These are phyloP conservation scores for Samia ricini DNA, from an alignment of 1,140 invertebrate species.

Conservation along the genomic window DNA sequence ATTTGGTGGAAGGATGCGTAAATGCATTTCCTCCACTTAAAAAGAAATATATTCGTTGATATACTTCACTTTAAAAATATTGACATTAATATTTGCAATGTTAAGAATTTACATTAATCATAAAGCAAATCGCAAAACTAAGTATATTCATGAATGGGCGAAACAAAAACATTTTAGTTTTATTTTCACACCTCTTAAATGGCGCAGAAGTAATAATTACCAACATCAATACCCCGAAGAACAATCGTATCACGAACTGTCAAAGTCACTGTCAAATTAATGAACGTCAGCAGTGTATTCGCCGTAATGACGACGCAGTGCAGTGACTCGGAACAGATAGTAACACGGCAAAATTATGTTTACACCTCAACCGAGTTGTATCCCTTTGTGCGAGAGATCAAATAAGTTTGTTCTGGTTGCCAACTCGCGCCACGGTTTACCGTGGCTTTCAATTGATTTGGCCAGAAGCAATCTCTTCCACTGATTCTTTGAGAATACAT, in stretches of 20 bases:
- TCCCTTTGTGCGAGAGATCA: constrained; percentile 20
- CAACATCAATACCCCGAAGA: constrained; percentile 30
- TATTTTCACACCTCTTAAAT: constrained; percentile 32
- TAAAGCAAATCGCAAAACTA: no score
- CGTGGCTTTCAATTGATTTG: constrained; percentile 38
- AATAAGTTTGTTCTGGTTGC: constrained; percentile 21
- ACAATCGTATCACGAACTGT: constrained; percentile 38
- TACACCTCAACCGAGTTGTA: neutral
- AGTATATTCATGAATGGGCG: neutral
- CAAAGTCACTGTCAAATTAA: constrained; percentile 53
- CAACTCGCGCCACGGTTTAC: constrained; percentile 20
- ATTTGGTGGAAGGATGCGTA: no score
- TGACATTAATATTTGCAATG: no score
- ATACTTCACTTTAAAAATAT: no score
- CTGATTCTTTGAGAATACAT: constrained; percentile 45
- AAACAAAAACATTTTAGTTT: neutral
- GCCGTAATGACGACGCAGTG: constrained; percentile 47
- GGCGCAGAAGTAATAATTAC: constrained; percentile 51
- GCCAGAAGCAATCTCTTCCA: constrained; percentile 38
- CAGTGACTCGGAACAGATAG: constrained; percentile 55
- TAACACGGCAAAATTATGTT: constrained; percentile 16
- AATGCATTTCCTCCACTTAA: no score
- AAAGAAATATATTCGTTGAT: no score
- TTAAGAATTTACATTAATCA: no score
- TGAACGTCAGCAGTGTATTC: constrained; percentile 44